Base-by-base conservation (phyloP, 2,113 vertebrate genomes). In the Semnornis frantzii region DNA sequence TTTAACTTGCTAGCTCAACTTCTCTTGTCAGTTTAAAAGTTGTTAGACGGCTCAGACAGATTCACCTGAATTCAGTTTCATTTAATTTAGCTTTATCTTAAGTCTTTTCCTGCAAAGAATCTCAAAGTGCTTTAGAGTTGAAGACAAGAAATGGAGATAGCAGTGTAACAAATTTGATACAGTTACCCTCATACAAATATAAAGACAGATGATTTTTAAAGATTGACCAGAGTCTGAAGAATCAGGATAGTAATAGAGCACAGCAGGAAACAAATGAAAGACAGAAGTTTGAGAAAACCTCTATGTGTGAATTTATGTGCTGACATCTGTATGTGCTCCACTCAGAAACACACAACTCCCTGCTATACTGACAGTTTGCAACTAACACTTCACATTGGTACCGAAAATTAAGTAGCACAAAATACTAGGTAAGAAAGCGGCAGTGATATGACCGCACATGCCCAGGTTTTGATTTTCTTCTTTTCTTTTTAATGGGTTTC, bases 41-140 rank as follows among this genome's bases (percentile, higher is more conserved):
- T 73, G 18, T 37, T 44, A 31, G n/a, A 15, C 25, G 27, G 15
- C 27, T 74, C 31, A 58, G 12, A 55, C 11, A 79, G 34, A 73
- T 57, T 52, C 63, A 57, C 25, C 12, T 59, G 76, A 73, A 83
- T 70, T 76, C n/a, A 66, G 30, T 39, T 93, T 74, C 6, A 3
- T 92, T 87, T 88, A 31, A 63, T 52, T 89, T 74, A 77, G 14
- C 71, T 93, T 87, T 84, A 87, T 70, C 42, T 87, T 85, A 30
- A 1, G 4, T 59, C 31, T 84, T 78, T 12, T 63, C 37, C 81
- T 17, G 39, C 42, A 79, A 65, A 91, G 25, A 62, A 44, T 80
- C 55, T 71, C 25, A 48, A 76, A 89, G 59, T 54, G 34, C 33
- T 95, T 89, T 65, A 85, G 34, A 76, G 11, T 37, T 79, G 68